phyloP scores from a whole-genome alignment of 2,113 vertebrate species.

The Brevimyrus niger region DNA sequence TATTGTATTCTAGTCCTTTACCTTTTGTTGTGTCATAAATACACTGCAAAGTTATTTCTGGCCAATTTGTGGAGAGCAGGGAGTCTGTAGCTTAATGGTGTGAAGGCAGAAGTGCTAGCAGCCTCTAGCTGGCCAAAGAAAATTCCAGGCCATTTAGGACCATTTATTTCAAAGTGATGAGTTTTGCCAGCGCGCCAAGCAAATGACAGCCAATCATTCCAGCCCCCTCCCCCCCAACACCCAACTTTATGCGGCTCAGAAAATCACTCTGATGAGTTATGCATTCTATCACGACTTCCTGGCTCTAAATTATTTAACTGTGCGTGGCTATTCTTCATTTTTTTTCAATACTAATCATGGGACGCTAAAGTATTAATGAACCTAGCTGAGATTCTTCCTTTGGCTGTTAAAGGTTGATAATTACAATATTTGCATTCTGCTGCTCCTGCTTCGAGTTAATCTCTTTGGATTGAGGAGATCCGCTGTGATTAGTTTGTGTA shows the following conservation, averaged over 20 bases:
- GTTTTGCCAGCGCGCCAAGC: constrained; percentile 32
- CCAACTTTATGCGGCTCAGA: constrained; percentile 35
- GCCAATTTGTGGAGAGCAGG: background rate
- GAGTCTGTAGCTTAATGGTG: background rate
- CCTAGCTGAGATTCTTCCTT: constrained; percentile 2
- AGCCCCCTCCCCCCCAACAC: constrained; percentile 16
- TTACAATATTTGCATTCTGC: constrained; percentile 22
- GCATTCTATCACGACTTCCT: constrained; percentile 35
- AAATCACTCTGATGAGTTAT: constrained; percentile 35
- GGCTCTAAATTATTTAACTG: constrained; percentile 37
- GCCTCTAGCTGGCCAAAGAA: constrained; percentile 25
- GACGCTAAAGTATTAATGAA: constrained; percentile 19
- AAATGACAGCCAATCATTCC: constrained; percentile 45
- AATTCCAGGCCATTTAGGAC: constrained; percentile 25
- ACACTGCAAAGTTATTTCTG: background rate
- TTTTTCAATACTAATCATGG: constrained; percentile 29
- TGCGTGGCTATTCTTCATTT: constrained; percentile 15
- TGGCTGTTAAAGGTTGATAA: constrained; percentile 11
- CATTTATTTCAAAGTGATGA: constrained; percentile 40
- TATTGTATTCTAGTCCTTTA: background rate
- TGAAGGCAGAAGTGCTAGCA: constrained; percentile 11
- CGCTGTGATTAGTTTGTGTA: background rate
- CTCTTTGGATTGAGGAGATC: constrained; percentile 1
- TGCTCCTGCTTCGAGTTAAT: background rate
- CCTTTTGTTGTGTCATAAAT: background rate